Evolutionary conservation across 1,140 invertebrate species (phyloP), one percentile per base, ranked within the genome.

Genomic region (Hormaphis cornu): DNA sequence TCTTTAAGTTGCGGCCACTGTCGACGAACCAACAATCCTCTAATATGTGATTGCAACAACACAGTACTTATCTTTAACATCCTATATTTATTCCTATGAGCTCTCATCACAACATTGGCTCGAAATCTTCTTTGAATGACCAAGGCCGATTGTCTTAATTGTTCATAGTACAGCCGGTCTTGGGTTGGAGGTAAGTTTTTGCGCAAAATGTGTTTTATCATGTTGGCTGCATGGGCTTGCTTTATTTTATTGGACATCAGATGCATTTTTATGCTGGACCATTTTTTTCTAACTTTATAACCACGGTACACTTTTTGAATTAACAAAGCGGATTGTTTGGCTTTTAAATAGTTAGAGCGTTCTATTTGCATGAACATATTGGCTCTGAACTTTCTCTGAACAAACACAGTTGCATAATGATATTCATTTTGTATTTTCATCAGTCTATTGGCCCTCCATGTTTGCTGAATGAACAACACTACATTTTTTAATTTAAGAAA

Each of bases 381-480:
- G 9, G 78, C 75, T 75, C 75, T 79, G 71, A 78, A 81, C 72
- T 76, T 76, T 4, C 40, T 74, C 75, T 86, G 84, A 33, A 86
- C 75, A 2, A 72, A 50, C 10, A 77, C 73, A 26, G 76, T 76
- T 9, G 79, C 75, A 12, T 73, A 71, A 70, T 75, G 77, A 16
- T 74, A 30, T 24, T 74, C 33, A 40, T 77, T 77, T 24, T 78
- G 73, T 44, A 72, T 71, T 69, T 73, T 78, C 78, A 80, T 81
- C 16, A 73, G 35, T 44, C 75, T 73, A 20, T 75, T 75, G 0
- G 79, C 80, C 74, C 78, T 78, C 71, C 81, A 77, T 71, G 73
- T 77, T 56, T 70, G 76, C 71, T 83, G 83, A 48, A 83, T 61
- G 5, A 74, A 71, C 10, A 79, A 73, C 2, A 79, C 73, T 18